Base-by-base conservation (phyloP, 1,140 invertebrate genomes). In the Platorchestia sp. region DNA sequence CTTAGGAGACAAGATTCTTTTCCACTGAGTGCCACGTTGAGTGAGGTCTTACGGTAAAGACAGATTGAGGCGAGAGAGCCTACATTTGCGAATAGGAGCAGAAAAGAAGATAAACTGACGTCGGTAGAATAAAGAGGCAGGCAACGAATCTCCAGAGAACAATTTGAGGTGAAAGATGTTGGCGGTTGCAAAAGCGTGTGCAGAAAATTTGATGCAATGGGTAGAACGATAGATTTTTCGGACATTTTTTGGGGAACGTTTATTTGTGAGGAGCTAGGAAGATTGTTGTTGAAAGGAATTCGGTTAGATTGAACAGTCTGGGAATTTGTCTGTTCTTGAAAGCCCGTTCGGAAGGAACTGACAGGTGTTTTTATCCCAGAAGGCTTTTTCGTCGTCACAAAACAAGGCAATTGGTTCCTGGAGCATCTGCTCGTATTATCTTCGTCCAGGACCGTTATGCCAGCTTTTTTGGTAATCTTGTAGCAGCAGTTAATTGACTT, bases 1-100 rank as follows among this genome's bases (percentile, higher is more conserved):
- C 41, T 44, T 43, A 42, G 87, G 87, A 44, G 87, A 89, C 87
- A 89, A 42, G 87, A 89, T 89, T 89, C 87, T 89, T 89, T 89
- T 42, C 87, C 87, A 89, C 87, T 89, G 5, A 89, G 87, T 89
- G 87, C 87, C 87, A 42, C 41, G 14, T 14, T 44, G n/a, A 44
- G 41, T 42, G 36, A 89, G 42, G n/a, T 41, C 87, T 43, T 41
- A 89, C 5, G 41, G 41, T 0, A 16, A 43, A 41, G 87, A 89
- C 87, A 42, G 87, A 89, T 89, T 89, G 87, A 89, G 87, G 87
- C 5, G 41, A 89, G 41, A 43, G 87, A 41, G n/a, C 27, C 59
- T 22, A 10, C 59, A 75, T 75, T 75, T 75, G 59, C 27, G 59
- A 3, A 75, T 27, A 75, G 3, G 59, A 75, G 27, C 59, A 75